A percentile compares a stretch with the other conserved stretches of the same genome.
phyloP scores from a whole-genome alignment of 1,140 invertebrate genomes.

The Stegodyphus dumicola region DNA sequence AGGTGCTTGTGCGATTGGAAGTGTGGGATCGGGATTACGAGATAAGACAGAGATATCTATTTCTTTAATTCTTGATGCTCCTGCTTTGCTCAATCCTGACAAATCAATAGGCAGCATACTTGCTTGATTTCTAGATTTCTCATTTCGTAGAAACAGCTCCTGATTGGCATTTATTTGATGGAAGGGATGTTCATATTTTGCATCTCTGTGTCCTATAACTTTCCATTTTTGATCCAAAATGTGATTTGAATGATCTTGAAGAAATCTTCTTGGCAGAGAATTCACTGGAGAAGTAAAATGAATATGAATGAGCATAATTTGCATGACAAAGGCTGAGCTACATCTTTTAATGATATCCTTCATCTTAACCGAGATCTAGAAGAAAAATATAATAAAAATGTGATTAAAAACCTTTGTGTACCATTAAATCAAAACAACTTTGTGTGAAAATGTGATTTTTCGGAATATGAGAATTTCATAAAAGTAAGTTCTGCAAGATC shows the following conservation, averaged over 20 bases:
- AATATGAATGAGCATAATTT: slow-evolving; percentile 12
- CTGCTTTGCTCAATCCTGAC: not conserved
- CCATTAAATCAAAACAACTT: too few relatives aligned
- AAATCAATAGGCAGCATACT: slow-evolving; percentile 35
- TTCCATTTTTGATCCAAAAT: not conserved
- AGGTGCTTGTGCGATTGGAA: not conserved
- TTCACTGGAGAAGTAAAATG: not conserved
- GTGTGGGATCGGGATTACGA: slow-evolving; percentile 13
- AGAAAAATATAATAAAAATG: not conserved
- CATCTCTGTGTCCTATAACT: not conserved
- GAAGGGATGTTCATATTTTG: not conserved
- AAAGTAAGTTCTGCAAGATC: too few relatives aligned
- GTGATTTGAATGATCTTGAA: not conserved
- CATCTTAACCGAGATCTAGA: not conserved
- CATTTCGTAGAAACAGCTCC: not conserved
- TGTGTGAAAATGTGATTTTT: too few relatives aligned
- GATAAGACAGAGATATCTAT: slow-evolving; percentile 35
- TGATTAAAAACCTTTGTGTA: too few relatives aligned
- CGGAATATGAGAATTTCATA: too few relatives aligned
- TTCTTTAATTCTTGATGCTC: slow-evolving; percentile 1
- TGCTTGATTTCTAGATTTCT: not conserved
- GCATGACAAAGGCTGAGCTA: slow-evolving; percentile 3
- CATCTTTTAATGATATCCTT: not conserved
- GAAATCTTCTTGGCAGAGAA: not conserved
- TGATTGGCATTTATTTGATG: not conserved